Evolutionary conservation across 1,140 invertebrate species (phyloP), one percentile per base, ranked within the genome.

Genomic region (Hylaeus volcanicus): DNA sequence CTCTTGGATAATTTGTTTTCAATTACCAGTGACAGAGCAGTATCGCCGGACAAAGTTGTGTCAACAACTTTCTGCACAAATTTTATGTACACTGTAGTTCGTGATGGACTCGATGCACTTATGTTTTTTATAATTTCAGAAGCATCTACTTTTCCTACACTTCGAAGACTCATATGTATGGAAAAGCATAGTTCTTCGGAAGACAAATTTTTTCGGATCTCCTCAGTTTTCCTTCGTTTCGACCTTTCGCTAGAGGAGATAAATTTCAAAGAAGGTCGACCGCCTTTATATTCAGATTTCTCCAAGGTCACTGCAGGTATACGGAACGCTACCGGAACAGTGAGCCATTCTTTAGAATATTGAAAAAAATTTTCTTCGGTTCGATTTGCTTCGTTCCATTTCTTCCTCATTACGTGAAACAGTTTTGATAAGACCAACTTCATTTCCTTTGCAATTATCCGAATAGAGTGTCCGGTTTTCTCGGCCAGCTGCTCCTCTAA

Each of bases 171-270:
- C 58, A 60, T 60, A 26, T 26, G n/a, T 12, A 12, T 60, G n/a
- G 58, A 11, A 26, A 26, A 60, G 3, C 1, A 60, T 60, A 60
- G 26, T 60, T 60, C 3, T 60, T 60, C 55, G 5, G 51, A 53
- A 6, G 51, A 53, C 5, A 53, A 53, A 53, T 53, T 53, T 53
- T 5, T 11, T 58, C 58, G 58, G 14, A 60, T n/a, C 8, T 60
- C 58, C 58, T 60, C 58, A 26, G 58, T 60, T 60, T 60, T 60
- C n/a, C 58, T 60, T 60, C 58, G 58, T 60, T 60, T 60, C n/a
- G 58, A 26, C n/a, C 58, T 60, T 60, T 60, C 58, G 58, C n/a
- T 60, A 26, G 26, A 26, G 26, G 26, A 26, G 26, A 3, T 48
- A 48, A 48, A 48, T 48, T 48, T 1, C 4, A 48, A 48, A 48